Percentiles rank a stretch among this genome's conserved stretches.
Evolutionary conservation across 2,797 vertebrate species (phyloP).

Genomic region (Halcyon smyrnensis): DNA sequence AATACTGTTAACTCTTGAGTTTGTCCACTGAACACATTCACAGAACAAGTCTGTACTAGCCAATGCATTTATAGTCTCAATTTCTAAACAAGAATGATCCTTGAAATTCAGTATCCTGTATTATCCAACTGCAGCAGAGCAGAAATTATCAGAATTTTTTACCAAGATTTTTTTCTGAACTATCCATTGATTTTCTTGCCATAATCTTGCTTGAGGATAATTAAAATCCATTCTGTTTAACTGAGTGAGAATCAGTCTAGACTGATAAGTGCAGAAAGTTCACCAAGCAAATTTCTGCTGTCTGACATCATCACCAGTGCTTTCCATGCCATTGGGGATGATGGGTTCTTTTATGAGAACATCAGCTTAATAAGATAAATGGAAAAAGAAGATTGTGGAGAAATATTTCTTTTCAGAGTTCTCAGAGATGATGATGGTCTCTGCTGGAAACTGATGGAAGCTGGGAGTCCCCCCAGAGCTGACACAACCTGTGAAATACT

Average conservation of each 20-base stretch:
- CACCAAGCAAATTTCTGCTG: neutral
- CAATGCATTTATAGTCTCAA: neutral
- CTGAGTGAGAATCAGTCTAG: conserved; percentile 15
- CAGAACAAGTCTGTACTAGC: neutral
- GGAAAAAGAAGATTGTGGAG: neutral
- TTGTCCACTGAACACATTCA: neutral
- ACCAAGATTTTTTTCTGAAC: neutral
- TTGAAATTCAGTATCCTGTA: neutral
- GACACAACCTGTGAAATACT: conserved; percentile 1
- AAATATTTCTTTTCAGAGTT: conserved; percentile 11
- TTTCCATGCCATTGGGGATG: neutral
- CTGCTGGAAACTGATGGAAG: neutral
- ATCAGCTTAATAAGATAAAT: neutral
- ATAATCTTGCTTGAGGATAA: neutral
- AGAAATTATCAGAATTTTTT: neutral
- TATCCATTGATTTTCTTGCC: neutral
- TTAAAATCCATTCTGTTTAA: conserved; percentile 37
- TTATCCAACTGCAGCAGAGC: neutral
- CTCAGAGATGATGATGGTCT: neutral
- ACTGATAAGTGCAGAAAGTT: neutral
- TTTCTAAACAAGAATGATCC: neutral
- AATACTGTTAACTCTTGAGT: neutral
- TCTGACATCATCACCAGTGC: neutral
- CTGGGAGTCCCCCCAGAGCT: neutral
- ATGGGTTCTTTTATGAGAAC: neutral